A percentile compares a stretch with the other conserved stretches of the same genome.
phyloP scores from a whole-genome alignment of 2,113 vertebrate genomes.

The Sterna hirundo region DNA sequence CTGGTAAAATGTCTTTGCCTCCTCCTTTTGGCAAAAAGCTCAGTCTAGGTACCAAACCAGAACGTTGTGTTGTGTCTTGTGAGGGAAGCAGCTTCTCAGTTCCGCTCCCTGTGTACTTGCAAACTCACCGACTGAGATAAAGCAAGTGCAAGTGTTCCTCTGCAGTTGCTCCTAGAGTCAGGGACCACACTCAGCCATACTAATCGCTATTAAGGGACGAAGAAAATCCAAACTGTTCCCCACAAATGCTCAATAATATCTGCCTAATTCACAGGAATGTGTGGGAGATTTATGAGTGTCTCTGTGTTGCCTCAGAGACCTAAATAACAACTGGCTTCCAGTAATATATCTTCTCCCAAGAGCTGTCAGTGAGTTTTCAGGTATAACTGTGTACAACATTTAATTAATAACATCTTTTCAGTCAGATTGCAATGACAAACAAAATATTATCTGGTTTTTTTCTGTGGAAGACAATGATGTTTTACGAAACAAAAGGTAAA shows the following conservation, averaged over 20 bases:
- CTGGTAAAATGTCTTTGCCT: not conserved
- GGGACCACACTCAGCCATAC: not conserved
- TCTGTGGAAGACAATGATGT: not conserved
- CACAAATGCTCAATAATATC: not conserved
- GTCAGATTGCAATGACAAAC: not conserved
- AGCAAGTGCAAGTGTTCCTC: not conserved
- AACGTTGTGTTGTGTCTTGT: not conserved
- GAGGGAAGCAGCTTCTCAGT: not conserved
- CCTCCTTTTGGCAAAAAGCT: not conserved
- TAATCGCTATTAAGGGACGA: not conserved
- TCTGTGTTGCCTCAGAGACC: not conserved
- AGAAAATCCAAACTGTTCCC: not conserved
- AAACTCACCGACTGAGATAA: not conserved
- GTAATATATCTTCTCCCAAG: not conserved
- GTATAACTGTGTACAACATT: not conserved
- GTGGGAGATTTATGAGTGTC: not conserved
- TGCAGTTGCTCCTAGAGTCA: not conserved
- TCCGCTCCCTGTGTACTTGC: not conserved
- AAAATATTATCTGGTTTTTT: not conserved
- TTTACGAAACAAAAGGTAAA: conserved; percentile 30
- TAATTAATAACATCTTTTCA: conserved; percentile 28
- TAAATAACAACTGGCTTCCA: not conserved
- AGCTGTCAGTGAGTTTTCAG: not conserved
- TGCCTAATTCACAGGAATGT: not conserved
- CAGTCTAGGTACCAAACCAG: not conserved